Evolutionary conservation across 2,888 invertebrate species (phyloP).

Genomic region (Arrhopalites spinosus): DNA sequence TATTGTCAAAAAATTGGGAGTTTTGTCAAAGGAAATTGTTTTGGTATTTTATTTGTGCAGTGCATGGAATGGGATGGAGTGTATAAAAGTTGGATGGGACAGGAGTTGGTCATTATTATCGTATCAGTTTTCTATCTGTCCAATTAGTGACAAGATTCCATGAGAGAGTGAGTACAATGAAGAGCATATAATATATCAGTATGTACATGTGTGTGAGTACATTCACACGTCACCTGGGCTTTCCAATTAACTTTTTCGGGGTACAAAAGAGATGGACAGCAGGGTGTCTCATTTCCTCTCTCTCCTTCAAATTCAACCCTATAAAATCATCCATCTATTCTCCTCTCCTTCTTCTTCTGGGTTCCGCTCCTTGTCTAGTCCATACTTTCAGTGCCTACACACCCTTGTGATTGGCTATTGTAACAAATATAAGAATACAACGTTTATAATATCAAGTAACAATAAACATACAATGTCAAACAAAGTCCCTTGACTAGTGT

Average conservation of each 20-base stretch:
- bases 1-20: too few species aligned
- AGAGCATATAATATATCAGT: not conserved
- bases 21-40: too few species aligned
- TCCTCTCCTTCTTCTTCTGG: slow-evolving; percentile 33
- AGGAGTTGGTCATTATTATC: slow-evolving; percentile 34
- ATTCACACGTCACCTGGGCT: slow-evolving; percentile 41
- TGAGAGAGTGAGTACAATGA: slow-evolving; percentile 33
- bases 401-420: too few species aligned
- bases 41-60: too few species aligned
- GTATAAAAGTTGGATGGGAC: too few species aligned
- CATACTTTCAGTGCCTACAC: too few species aligned
- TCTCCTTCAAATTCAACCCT: slow-evolving; percentile 12
- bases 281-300: slow-evolving; percentile 42
- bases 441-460: too few species aligned
- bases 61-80: too few species aligned
- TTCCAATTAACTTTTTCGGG: slow-evolving; percentile 44
- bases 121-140: slow-evolving; percentile 42
- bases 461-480: too few species aligned
- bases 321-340: slow-evolving; percentile 6
- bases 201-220: not conserved
- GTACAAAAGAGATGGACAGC: slow-evolving; percentile 38
- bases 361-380: too few species aligned
- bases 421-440: too few species aligned
- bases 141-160: slow-evolving; percentile 36
- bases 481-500: too few species aligned